Base-by-base conservation (phyloP, 2,888 invertebrate species). In the Geotrupes spiniger region DNA sequence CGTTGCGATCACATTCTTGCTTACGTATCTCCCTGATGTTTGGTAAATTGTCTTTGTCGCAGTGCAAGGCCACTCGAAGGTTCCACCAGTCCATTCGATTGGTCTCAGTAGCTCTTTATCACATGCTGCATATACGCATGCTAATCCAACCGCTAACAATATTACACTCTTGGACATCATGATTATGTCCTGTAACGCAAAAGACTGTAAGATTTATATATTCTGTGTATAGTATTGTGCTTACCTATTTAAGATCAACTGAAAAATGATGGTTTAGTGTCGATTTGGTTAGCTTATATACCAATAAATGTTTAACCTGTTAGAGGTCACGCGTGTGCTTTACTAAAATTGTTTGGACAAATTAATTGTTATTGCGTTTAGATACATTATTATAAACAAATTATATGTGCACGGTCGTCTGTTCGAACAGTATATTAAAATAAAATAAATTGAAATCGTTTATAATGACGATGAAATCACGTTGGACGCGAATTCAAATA, bases 1-100 rank as follows among this genome's bases (percentile, higher is more conserved):
- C 2, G 83, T 83, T 1, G 78, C 79, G 50, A 83, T 82, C 33
- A 80, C 71, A 66, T 82, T 81, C 57, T 78, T 80, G 29, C 76
- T 66, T 3, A 78, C 72, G 62, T 77, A 82, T 43, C 78, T 76
- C 1, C 81, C 82, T 1, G 78, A 77, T 12, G 74, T 74, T 57
- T 75, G 74, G 66, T 79, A 81, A n/a, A 82, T 72, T 11, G 76
- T 74, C 62, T 75, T 78, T 9, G 79, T 79, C 36, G 76, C 72
- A 10, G 71, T 64, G 46, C 76, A 76, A 2, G 78, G 78, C 68
- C 77, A 80, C 37, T 75, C 71, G 54, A 75, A 75, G 38, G 70
- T 49, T 36, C 57, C 61, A 10, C 63, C 63, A 6, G 67, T 61
- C 42, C 69, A 56, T 43, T 70, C 68, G 4, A 72, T 62, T 1